Base-by-base conservation (phyloP, 1,140 invertebrate species). In the Bombus picipes region DNA sequence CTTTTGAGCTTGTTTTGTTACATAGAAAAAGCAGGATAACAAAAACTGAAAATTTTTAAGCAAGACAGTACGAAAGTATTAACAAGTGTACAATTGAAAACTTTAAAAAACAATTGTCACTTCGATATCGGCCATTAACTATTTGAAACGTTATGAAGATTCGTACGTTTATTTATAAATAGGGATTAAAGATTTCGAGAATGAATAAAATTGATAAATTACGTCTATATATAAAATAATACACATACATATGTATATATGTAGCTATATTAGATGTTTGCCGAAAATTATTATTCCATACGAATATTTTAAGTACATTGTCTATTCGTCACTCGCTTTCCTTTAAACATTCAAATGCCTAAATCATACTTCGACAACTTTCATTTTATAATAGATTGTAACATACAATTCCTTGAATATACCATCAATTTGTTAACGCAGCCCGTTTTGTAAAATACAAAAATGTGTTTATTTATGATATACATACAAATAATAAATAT, bases 1-100 rank as follows among this genome's bases (percentile, higher is more conserved):
- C 3, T 43, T 71, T 1, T 72, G 41, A 32, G 25, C 47, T 22
- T 34, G 1, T 68, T 32, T 75, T 37, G 3, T 57, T 68, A 47
- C 57, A 25, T 22, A 37, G 34, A 34, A 22, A 66, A 66, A 32
- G 5, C 0, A 34, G 32, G 18, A 37, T 28, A 25, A 37, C 8
- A 12, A 57, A 32, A 74, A 43, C 57, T 53, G 3, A 62, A 75
- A 28, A 75, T 65, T 82, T 82, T 75, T 28, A 43, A 73, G 2
- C 4, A 1, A 2, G 18, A 75, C 18, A 8, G 8, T 34, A 37
- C 10, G 37, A 68, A 83, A 68, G 13, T 75, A 25, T 83, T 10
- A 53, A 37, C 41, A 39, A 39, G 6, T 65, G 13, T 68, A 57
- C n/a, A 57, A 68, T 25, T 68, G 34, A 53, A 66, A 68, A 57